Evolutionary conservation across 2,797 vertebrate genomes (phyloP).

Genomic region (Pagetopsis macropterus): DNA sequence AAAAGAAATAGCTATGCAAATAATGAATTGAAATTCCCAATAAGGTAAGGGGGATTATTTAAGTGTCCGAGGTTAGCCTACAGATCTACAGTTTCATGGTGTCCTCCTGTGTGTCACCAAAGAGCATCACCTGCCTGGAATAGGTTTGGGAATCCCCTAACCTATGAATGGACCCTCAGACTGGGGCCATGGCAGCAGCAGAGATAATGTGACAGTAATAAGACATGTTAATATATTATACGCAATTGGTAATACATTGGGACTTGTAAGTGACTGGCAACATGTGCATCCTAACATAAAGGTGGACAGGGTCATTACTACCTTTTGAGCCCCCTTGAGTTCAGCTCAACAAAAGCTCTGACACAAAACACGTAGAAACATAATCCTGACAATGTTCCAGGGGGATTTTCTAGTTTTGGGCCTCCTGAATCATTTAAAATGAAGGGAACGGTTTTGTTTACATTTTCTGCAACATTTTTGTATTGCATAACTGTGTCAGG

Average conservation of each 20-base stretch:
- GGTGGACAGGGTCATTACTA: neutral
- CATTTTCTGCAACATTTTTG: neutral
- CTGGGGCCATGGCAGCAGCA: constrained; percentile 2
- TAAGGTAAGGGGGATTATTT: constrained; percentile 13
- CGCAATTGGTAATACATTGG: neutral
- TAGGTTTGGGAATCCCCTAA: constrained; percentile 62
- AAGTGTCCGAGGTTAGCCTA: neutral
- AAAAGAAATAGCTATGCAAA: constrained; percentile 48
- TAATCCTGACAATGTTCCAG: neutral
- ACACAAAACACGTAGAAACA: constrained; percentile 8
- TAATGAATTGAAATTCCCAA: constrained; percentile 40
- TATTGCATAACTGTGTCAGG: neutral
- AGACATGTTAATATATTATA: neutral
- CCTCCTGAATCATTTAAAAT: neutral
- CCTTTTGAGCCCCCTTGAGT: neutral
- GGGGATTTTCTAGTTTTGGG: neutral
- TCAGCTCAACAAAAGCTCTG: constrained; percentile 21
- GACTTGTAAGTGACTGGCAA: neutral
- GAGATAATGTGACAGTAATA: constrained; percentile 28
- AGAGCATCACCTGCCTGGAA: constrained; percentile 54
- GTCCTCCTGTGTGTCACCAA: constrained; percentile 33
- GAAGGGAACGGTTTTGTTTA: neutral
- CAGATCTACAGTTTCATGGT: neutral
- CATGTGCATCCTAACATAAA: constrained; percentile 11
- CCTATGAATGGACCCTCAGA: constrained; percentile 24